A percentile compares a stretch with the other conserved stretches of the same genome.
Conservation (phyloP, 2,888 invertebrate genomes). For the Morpho deidamia region DNA sequence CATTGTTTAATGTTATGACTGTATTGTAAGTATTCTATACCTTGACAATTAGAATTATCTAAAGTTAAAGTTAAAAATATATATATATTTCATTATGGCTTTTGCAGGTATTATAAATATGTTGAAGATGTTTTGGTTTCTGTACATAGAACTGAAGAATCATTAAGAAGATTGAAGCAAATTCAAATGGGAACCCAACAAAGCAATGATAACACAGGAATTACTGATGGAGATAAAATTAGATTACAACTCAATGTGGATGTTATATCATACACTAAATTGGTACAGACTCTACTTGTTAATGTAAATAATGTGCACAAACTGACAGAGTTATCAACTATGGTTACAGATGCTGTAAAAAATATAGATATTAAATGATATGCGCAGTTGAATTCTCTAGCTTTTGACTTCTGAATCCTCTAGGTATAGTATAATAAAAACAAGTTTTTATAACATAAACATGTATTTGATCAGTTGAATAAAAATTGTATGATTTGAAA, state of each 20-base stretch:
- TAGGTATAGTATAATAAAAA: slow-evolving; percentile 34
- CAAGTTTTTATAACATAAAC: slow-evolving; percentile 65
- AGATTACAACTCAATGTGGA: slow-evolving; percentile 93
- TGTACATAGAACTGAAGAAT: slow-evolving; percentile 97
- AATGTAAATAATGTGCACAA: slow-evolving; percentile 77
- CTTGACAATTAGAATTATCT: not conserved
- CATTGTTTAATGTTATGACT: slow-evolving; percentile 71
- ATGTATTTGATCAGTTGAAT: slow-evolving; percentile 77
- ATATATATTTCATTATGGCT: not conserved
- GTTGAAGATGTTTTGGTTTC: slow-evolving; percentile 94
- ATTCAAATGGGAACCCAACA: slow-evolving; percentile 76
- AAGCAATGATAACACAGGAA: slow-evolving; percentile 75
- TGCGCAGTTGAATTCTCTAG: slow-evolving; percentile 48
- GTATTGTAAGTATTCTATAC: slow-evolving; percentile 69
- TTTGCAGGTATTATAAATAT: slow-evolving; percentile 81
- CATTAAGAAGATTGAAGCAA: slow-evolving; percentile 92
- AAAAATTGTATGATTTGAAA: slow-evolving; percentile 77
- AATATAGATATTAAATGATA: slow-evolving; percentile 76
- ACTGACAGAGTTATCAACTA: slow-evolving; percentile 77
- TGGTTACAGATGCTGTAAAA: slow-evolving; percentile 81
- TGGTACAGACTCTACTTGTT: slow-evolving; percentile 76
- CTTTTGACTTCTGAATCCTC: slow-evolving; percentile 24
- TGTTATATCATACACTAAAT: slow-evolving; percentile 84
- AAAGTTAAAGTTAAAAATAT: not conserved
- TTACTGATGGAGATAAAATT: slow-evolving; percentile 96